These are phyloP conservation scores for Xestia xanthographa DNA, from an alignment of 2,888 invertebrate genomes.

Conservation along the genomic window DNA sequence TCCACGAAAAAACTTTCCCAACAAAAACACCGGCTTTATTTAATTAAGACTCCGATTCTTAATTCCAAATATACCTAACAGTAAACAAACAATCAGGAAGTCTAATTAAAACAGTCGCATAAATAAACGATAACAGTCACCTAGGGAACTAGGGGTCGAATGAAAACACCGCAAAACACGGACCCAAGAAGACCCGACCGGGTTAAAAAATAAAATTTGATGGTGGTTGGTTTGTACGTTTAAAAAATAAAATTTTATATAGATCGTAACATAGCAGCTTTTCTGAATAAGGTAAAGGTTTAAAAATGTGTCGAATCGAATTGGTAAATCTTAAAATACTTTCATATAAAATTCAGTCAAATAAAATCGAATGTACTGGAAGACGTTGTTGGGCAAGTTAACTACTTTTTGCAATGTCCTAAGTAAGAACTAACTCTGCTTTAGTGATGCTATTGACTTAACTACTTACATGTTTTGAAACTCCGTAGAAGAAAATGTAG, in stretches of 20 bases:
- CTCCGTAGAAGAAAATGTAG: background rate
- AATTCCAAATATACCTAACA: conserved; percentile 53
- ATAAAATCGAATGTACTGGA: conserved; percentile 31
- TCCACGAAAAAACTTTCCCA: conserved; percentile 37
- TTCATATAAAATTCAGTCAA: conserved; percentile 23
- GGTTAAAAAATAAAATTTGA: conserved; percentile 66
- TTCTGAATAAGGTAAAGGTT: conserved; percentile 47
- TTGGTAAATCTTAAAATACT: conserved; percentile 34
- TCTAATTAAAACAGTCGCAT: conserved; percentile 72
- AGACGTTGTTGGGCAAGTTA: conserved; percentile 13
- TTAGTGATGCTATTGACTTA: conserved; percentile 1
- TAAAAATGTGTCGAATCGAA: conserved; percentile 47
- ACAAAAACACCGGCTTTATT: conserved; percentile 34
- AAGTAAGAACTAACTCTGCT: background rate
- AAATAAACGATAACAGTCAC: conserved; percentile 72
- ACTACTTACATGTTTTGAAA: background rate
- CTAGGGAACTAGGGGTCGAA: conserved; percentile 64
- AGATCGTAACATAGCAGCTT: conserved; percentile 53
- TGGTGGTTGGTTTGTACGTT: conserved; percentile 43
- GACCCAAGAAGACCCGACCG: conserved; percentile 57
- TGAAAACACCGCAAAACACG: conserved; percentile 68
- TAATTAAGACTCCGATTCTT: conserved; percentile 48
- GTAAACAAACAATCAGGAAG: conserved; percentile 62
- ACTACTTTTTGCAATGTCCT: conserved; percentile 7
- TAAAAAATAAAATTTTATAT: conserved; percentile 59